Evolutionary conservation across 2,113 vertebrate genomes (phyloP), one percentile per base, ranked within the genome.

Genomic region (Probosciger aterrimus): DNA sequence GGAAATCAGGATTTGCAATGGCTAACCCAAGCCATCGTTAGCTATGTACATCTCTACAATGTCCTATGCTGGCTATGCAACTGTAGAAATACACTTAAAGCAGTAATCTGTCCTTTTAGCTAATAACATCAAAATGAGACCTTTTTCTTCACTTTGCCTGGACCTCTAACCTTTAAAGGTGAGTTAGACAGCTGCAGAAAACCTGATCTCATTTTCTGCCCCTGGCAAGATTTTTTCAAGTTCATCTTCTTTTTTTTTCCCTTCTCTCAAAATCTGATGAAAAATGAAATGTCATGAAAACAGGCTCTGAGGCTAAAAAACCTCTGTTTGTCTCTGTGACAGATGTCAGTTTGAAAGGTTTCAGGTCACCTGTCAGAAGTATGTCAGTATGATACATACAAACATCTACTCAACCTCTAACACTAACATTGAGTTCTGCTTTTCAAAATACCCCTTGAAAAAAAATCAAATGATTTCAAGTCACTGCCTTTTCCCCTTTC

Each of bases 211-310:
- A 98, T 98, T 98, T 98, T 98, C 92, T 98, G 98, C 98, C 98
- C 94, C 92, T 83, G 97, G 98, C 98, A 98, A 98, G 97, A 98
- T 97, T 98, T 98, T 98, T 98, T 98, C 97, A 98, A 98, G 98
- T 98, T 98, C 97, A 98, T 98, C 97, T 98, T 98, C 96, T 98
- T 97, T 95, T 96, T 96, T 97, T 97, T 93, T 30, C 92, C 96
- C 94, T 96, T 97, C 97, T 97, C 95, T 97, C 94, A 97, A 97
- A 98, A 98, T 97, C 98, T 98, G 98, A 98, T 98, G 98, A 98
- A 98, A 99, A 98, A 98, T 98, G 97, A 98, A 98, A 98, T 98
- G 98, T 98, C 98, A 98, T 97, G 97, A 98, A 98, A 98, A 98
- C 97, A 98, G 96, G 97, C 97, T 98, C 97, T 98, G 86, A 74